Conservation (phyloP, 2,888 invertebrate genomes). For the Aphelenchoides bicaudatus region DNA sequence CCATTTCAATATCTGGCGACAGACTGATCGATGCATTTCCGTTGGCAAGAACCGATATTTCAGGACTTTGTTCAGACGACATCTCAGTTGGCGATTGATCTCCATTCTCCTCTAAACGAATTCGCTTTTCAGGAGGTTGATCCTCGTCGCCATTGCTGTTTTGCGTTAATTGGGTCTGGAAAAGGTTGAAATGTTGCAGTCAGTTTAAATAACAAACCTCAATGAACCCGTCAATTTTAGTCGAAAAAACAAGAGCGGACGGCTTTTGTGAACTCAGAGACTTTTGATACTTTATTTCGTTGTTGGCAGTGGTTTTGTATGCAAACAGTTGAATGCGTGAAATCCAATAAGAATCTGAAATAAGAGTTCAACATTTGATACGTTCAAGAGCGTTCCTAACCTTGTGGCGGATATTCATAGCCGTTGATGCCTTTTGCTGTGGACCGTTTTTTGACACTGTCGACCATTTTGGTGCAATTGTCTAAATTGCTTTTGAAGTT, state of each 20-base stretch:
- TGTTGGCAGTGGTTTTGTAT: slow-evolving; percentile 31
- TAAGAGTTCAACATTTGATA: too few relatives aligned
- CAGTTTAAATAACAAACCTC: slow-evolving; percentile 10
- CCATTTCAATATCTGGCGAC: slow-evolving; percentile 17
- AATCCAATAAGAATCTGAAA: slow-evolving; percentile 27
- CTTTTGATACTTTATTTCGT: slow-evolving; percentile 29
- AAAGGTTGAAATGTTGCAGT: too few relatives aligned
- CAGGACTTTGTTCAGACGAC: too few relatives aligned
- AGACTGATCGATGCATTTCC: too few relatives aligned
- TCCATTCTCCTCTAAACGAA: too few relatives aligned
- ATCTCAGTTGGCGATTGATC: too few relatives aligned
- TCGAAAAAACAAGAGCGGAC: slow-evolving; percentile 10
- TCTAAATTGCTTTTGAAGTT: slow-evolving; percentile 26
- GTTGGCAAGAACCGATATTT: too few relatives aligned
- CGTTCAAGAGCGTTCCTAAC: too few relatives aligned
- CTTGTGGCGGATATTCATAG: too few relatives aligned
- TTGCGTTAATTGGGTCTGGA: too few relatives aligned
- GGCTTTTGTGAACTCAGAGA: neutral
- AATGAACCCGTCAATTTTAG: slow-evolving; percentile 5
- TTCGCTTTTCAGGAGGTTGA: too few relatives aligned
- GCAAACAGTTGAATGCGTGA: slow-evolving; percentile 31
- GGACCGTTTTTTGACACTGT: neutral
- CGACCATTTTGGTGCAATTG: neutral
- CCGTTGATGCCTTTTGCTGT: neutral
- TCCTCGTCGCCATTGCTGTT: too few relatives aligned